A percentile compares a stretch with the other conserved stretches of the same genome.
Evolutionary conservation across 1,140 invertebrate species (phyloP).

Genomic region (Brachionus rubens): DNA sequence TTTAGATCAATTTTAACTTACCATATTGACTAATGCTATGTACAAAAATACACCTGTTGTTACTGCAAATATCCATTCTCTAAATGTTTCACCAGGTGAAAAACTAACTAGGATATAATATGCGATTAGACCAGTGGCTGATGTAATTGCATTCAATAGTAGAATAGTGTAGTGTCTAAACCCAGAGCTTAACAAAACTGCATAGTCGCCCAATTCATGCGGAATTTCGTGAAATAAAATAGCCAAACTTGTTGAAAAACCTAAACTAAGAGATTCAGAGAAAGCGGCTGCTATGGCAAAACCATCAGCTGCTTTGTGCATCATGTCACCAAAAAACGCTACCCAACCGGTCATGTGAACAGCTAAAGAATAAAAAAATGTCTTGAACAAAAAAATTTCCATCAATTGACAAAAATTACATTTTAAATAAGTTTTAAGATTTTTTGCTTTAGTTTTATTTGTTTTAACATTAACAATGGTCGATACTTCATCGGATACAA

Average conservation of each 20-base stretch:
- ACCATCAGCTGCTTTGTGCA: constrained; percentile 63
- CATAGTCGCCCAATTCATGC: constrained; percentile 57
- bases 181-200: constrained; percentile 23
- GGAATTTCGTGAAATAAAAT: constrained; percentile 63
- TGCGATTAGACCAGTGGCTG: background rate
- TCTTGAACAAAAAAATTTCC: too few relatives aligned
- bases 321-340: constrained; percentile 60
- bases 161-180: constrained; percentile 7
- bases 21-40: constrained; percentile 31
- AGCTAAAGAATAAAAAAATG: constrained; percentile 16
- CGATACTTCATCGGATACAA: background rate
- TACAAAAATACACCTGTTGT: constrained; percentile 38
- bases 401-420: too few relatives aligned
- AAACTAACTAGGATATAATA: constrained; percentile 7
- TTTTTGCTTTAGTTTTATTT: background rate
- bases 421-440: constrained; percentile 20
- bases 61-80: constrained; percentile 42
- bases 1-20: background rate
- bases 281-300: constrained; percentile 63
- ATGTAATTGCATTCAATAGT: constrained; percentile 39
- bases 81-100: background rate
- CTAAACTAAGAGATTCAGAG: constrained; percentile 51
- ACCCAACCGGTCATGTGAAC: constrained; percentile 55
- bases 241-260: constrained; percentile 60
- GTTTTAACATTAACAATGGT: background rate